Evolutionary conservation across 2,888 invertebrate species (phyloP).

Genomic region (Trissonchulus sp.): DNA sequence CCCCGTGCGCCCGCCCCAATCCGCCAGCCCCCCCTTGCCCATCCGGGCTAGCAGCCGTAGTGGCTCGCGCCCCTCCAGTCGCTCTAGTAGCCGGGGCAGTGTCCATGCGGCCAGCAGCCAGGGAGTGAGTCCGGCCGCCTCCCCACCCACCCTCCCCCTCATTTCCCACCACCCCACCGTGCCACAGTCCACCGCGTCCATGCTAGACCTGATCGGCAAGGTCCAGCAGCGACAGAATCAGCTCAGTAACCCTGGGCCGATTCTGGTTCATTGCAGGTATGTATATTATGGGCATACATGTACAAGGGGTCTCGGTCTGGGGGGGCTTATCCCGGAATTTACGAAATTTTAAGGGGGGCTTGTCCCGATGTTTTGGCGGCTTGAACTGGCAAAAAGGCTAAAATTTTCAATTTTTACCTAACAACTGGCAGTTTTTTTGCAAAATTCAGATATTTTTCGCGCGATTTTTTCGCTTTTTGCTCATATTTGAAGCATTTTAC

Average conservation of each 20-base stretch:
- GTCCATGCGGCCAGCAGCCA: not conserved
- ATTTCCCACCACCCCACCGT: slow-evolving; percentile 26
- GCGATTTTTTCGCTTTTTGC: too few relatives aligned
- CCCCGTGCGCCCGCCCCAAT: not conserved
- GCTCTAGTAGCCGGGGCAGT: not conserved
- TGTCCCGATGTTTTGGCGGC: too few relatives aligned
- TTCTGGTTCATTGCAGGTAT: slow-evolving; percentile 78
- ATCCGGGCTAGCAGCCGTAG: not conserved
- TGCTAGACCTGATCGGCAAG: slow-evolving; percentile 63
- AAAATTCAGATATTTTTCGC: too few relatives aligned
- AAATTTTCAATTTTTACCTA: too few relatives aligned
- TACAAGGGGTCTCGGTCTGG: too few relatives aligned
- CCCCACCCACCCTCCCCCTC: not conserved
- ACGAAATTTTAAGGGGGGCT: too few relatives aligned
- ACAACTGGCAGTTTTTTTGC: too few relatives aligned
- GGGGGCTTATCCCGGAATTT: too few relatives aligned
- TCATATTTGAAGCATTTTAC: too few relatives aligned
- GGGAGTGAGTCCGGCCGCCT: not conserved
- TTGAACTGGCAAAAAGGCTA: too few relatives aligned
- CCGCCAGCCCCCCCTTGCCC: not conserved
- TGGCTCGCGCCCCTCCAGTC: not conserved
- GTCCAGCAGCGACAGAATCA: slow-evolving; percentile 53
- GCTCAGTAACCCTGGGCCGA: slow-evolving; percentile 64
- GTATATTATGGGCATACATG: slow-evolving; percentile 42
- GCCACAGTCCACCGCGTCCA: slow-evolving; percentile 39